phyloP scores from a whole-genome alignment of 2,113 vertebrate genomes.

The Pseudorectes ferrugineus region DNA sequence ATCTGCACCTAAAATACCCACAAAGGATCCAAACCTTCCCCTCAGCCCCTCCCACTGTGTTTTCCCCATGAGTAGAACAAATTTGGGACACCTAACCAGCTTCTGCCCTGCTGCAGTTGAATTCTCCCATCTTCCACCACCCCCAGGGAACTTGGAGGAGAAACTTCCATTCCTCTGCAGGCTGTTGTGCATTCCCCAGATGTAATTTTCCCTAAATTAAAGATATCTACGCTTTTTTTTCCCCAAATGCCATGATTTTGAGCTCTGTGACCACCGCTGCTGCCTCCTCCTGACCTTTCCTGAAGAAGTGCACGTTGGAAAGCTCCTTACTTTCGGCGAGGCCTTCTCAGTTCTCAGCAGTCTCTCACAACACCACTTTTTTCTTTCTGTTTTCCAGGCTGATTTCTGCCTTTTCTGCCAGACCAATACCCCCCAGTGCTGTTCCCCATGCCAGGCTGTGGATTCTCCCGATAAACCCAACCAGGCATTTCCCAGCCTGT shows the following conservation, averaged over 20 bases:
- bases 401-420: not conserved
- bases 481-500: not conserved
- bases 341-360: not conserved
- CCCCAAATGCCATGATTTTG: not conserved
- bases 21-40: not conserved
- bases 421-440: rapidly evolving
- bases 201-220: not conserved
- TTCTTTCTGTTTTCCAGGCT: not conserved
- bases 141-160: not conserved
- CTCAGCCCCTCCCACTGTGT: not conserved
- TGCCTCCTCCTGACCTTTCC: not conserved
- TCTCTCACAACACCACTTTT: not conserved
- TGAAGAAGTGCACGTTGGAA: rapidly evolving
- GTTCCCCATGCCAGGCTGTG: not conserved
- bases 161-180: not conserved
- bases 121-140: not conserved
- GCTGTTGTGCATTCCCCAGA: not conserved
- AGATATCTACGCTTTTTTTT: rapidly evolving
- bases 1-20: not conserved
- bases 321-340: rapidly evolving
- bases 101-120: not conserved
- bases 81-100: not conserved
- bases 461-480: not conserved
- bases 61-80: rapidly evolving
- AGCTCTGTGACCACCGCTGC: not conserved